phyloP scores from a whole-genome alignment of 2,888 invertebrate species.

The Phaonia tiefii region DNA sequence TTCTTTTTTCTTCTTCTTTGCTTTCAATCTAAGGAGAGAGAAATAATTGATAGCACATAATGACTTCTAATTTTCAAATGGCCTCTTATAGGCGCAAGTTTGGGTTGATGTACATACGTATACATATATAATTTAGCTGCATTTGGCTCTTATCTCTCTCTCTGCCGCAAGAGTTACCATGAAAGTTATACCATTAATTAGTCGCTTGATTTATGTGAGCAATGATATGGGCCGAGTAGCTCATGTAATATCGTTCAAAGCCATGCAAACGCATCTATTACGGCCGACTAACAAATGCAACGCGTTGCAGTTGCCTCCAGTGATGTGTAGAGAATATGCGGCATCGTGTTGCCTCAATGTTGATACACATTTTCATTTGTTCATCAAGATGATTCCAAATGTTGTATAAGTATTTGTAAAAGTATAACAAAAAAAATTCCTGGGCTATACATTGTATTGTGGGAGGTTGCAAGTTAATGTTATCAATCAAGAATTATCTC shows the following conservation, averaged over 20 bases:
- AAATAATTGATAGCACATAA: constrained; percentile 55
- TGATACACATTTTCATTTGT: constrained; percentile 7
- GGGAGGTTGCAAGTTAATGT: no score
- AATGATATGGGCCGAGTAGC: constrained; percentile 47
- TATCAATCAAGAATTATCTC: no score
- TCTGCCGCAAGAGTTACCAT: constrained; percentile 20
- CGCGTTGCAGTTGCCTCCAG: background rate
- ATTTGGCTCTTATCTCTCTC: background rate
- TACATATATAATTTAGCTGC: background rate
- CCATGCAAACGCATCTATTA: constrained; percentile 50
- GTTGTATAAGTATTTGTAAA: constrained; percentile 39
- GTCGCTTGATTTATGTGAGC: constrained; percentile 75
- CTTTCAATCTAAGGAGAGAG: no score
- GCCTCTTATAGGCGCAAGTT: background rate
- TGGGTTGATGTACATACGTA: no score
- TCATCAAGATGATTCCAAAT: constrained; percentile 52
- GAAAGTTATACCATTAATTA: constrained; percentile 75
- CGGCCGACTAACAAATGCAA: constrained; percentile 35
- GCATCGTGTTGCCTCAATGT: background rate
- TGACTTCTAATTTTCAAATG: constrained; percentile 55
- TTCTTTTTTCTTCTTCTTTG: no score
- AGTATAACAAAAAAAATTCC: no score
- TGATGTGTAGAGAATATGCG: background rate
- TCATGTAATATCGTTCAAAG: constrained; percentile 51
- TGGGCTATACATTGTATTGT: no score